Base-by-base conservation (phyloP, 1,140 invertebrate genomes). In the Cataglyphis hispanica region DNA sequence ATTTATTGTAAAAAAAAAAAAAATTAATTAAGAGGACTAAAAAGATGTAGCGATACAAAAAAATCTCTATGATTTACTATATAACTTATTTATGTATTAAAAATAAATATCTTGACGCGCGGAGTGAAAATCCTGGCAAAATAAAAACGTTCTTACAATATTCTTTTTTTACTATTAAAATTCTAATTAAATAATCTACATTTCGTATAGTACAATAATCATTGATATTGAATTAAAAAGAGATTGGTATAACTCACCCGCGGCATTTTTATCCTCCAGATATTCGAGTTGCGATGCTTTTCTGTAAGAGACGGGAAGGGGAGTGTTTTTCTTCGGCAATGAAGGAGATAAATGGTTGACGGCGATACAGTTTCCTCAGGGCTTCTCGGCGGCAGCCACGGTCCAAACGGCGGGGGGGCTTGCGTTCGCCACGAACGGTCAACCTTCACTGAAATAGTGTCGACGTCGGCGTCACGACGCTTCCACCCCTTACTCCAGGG, bases 391-490 rank as follows among this genome's bases (percentile, higher is more conserved):
- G 63, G 67, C 46, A 13, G 25, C 77, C 60, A 43, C 50, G 46
- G 50, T 31, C 64, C 64, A 61, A 72, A 66, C 56, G 19, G 63
- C 60, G 84, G 63, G 66, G 87, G 56, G 83, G 53, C 78, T 74
- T 92, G 89, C 74, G 92, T 89, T 92, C 90, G 64, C 86, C 76
- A 84, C 91, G 88, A 87, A 87, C 86, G 91, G 66, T 85, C 89
- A 90, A 92, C 89, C 91, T 92, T 90, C 85, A 93, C 94, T 93
- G 89, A 92, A 86, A 25, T 75, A 50, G 43, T 80, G 80, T 31
- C 86, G 78, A 72, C 19, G 69, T 87, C 85, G 84, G 69, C 84
- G 80, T 90, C 83, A 80, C 85, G 89, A 88, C 89, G 87, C 81
- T 89, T 77, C 86, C 86, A 81, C 86, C 87, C 81, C 85, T 87